Evolutionary conservation across 2,113 vertebrate species (phyloP).

Genomic region (Ancistrus triradiatus): DNA sequence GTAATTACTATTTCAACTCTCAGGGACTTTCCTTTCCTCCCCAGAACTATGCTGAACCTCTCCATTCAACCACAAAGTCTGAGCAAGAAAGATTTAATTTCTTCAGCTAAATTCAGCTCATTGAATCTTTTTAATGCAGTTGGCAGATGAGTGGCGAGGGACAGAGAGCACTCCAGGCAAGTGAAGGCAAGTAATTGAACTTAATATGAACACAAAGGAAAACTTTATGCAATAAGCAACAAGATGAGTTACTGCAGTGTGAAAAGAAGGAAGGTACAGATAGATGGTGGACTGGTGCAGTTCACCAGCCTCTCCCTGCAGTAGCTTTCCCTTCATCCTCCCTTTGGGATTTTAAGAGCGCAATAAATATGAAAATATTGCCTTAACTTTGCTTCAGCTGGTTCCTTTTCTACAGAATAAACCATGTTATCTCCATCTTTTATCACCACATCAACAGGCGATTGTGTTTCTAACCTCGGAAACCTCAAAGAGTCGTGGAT

Average conservation of each 20-base stretch:
- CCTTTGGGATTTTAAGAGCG: conserved; percentile 22
- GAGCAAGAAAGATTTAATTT: conserved; percentile 60
- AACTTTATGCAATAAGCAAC: not conserved
- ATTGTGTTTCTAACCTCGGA: conserved; percentile 14
- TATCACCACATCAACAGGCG: not conserved
- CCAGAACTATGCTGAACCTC: conserved; percentile 26
- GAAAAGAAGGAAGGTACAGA: conserved; percentile 22
- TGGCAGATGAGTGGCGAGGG: not conserved
- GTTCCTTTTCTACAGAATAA: not conserved
- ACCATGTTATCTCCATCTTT: not conserved
- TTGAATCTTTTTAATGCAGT: conserved; percentile 5
- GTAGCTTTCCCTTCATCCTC: conserved; percentile 22
- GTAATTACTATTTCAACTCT: conserved; percentile 71
- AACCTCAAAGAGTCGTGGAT: not conserved
- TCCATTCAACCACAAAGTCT: conserved; percentile 43
- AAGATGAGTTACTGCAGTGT: not conserved
- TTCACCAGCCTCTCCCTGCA: not conserved
- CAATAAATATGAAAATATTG: conserved; percentile 26
- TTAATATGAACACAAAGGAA: conserved; percentile 16
- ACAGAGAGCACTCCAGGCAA: not conserved
- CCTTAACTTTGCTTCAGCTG: conserved; percentile 3
- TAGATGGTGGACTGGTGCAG: conserved; percentile 19
- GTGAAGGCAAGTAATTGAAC: not conserved
- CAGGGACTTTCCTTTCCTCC: conserved; percentile 50
- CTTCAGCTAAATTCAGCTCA: conserved; percentile 51